Percentiles rank a stretch among this genome's conserved stretches.
Conservation (phyloP, 1,140 invertebrate species). For the Oryzaephilus surinamensis region DNA sequence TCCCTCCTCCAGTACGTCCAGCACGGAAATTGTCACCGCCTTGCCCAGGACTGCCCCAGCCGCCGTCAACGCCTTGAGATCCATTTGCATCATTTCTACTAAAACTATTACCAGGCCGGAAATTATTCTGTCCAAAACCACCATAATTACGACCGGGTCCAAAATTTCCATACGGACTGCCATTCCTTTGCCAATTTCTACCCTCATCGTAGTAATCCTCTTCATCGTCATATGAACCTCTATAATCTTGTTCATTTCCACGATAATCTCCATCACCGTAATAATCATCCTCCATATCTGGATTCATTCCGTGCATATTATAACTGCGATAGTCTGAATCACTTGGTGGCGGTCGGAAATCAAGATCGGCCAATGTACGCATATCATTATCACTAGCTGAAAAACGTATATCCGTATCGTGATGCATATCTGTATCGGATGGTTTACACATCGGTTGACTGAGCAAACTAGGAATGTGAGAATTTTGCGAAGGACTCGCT, state of each 20-base stretch:
- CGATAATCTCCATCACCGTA: slow-evolving; percentile 9
- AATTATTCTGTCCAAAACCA: not conserved
- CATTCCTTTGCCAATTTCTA: slow-evolving; percentile 16
- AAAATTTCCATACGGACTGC: slow-evolving; percentile 5
- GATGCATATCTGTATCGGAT: not conserved
- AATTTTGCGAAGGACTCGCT: slow-evolving; percentile 7
- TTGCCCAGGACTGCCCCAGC: slow-evolving; percentile 17
- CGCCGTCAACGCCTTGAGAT: slow-evolving; percentile 15
- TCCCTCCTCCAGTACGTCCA: slow-evolving; percentile 10
- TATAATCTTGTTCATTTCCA: slow-evolving; percentile 10
- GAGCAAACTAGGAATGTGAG: slow-evolving; percentile 10
- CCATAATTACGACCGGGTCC: slow-evolving; percentile 4
- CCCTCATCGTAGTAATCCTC: slow-evolving; percentile 17
- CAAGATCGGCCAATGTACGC: slow-evolving; percentile 7
- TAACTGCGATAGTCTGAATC: slow-evolving; percentile 3
- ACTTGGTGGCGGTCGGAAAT: slow-evolving; percentile 4
- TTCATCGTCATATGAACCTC: slow-evolving; percentile 11
- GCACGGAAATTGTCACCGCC: slow-evolving; percentile 5
- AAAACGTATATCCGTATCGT: not conserved
- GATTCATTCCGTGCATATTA: not conserved
- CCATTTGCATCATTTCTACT: slow-evolving; percentile 7
- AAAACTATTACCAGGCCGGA: slow-evolving; percentile 3
- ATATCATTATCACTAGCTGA: not conserved
- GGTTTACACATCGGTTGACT: slow-evolving; percentile 13
- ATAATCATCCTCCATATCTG: slow-evolving; percentile 10